Percentiles rank a stretch among this genome's conserved stretches.
Conservation (phyloP, 2,888 invertebrate species). For the Limulus polyphemus region DNA sequence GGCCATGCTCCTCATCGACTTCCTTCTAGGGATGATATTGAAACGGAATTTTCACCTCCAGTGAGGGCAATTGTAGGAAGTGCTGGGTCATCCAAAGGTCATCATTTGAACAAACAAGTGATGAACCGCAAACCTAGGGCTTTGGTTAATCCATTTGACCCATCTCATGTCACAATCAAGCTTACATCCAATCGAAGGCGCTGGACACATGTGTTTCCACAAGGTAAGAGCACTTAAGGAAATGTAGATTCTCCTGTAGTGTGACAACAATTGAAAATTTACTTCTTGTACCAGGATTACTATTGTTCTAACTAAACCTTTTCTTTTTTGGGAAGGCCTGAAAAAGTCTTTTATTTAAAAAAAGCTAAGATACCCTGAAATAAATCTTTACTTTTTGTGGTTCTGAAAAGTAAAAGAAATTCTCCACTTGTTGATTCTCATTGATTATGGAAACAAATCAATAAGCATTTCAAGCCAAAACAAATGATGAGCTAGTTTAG, state of each 20-base stretch:
- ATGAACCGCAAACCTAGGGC: constrained; percentile 35
- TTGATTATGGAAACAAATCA: too few relatives aligned
- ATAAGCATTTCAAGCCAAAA: too few relatives aligned
- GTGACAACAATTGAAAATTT: not conserved
- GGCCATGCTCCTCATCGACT: constrained; percentile 2
- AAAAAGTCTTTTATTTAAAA: too few relatives aligned
- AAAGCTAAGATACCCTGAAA: not conserved
- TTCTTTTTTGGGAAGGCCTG: not conserved
- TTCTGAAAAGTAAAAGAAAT: too few relatives aligned
- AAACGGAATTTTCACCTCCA: constrained; percentile 12
- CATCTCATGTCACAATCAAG: constrained; percentile 91
- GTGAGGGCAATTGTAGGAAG: constrained; percentile 25
- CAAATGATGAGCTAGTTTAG: too few relatives aligned
- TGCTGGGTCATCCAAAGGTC: constrained; percentile 24
- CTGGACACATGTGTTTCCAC: constrained; percentile 98
- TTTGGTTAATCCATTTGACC: constrained; percentile 94
- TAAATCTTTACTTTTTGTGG: too few relatives aligned
- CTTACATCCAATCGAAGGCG: constrained; percentile 84
- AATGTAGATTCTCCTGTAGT: constrained; percentile 2
- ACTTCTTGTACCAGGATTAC: not conserved
- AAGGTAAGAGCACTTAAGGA: constrained; percentile 61
- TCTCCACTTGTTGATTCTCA: too few relatives aligned
- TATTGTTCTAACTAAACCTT: not conserved
- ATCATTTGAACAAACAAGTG: constrained; percentile 10
- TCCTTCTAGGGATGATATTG: constrained; percentile 14